Percentiles rank a stretch among this genome's conserved stretches.
These are phyloP conservation scores for Cyrtonyx montezumae DNA, from an alignment of 2,113 vertebrate species.

Conservation along the genomic window DNA sequence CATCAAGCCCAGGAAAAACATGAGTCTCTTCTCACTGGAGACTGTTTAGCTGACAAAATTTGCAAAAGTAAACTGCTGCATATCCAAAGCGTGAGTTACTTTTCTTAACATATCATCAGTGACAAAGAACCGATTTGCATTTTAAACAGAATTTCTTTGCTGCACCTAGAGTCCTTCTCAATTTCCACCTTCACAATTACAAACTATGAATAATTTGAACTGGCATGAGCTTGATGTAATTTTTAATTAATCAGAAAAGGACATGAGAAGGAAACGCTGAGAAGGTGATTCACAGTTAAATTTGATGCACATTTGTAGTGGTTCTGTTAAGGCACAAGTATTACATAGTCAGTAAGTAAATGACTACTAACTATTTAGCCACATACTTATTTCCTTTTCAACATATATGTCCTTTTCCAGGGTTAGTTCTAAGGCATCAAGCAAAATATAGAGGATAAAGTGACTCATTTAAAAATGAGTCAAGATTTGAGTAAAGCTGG, in stretches of 20 bases:
- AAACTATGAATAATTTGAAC: neutral
- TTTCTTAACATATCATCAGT: neutral
- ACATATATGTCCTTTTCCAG: neutral
- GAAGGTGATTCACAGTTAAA: neutral
- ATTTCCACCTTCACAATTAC: neutral
- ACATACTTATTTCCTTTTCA: neutral
- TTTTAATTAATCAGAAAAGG: slow-evolving; percentile 13
- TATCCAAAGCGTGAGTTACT: neutral
- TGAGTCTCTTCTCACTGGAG: neutral
- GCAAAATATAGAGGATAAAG: neutral
- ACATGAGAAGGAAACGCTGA: neutral
- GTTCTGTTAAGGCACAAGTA: neutral
- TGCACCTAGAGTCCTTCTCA: neutral
- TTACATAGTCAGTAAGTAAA: neutral
- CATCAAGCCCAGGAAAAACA: neutral
- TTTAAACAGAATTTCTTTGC: neutral
- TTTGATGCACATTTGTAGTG: neutral
- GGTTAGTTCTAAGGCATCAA: neutral
- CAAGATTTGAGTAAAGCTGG: neutral
- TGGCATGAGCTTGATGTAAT: neutral
- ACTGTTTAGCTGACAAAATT: neutral
- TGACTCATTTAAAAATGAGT: neutral
- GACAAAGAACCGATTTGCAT: neutral
- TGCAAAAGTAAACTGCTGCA: neutral
- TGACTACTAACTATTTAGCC: fast-evolving